These are phyloP conservation scores for Ormyrus nitidulus DNA, from an alignment of 2,888 invertebrate genomes.

Conservation along the genomic window DNA sequence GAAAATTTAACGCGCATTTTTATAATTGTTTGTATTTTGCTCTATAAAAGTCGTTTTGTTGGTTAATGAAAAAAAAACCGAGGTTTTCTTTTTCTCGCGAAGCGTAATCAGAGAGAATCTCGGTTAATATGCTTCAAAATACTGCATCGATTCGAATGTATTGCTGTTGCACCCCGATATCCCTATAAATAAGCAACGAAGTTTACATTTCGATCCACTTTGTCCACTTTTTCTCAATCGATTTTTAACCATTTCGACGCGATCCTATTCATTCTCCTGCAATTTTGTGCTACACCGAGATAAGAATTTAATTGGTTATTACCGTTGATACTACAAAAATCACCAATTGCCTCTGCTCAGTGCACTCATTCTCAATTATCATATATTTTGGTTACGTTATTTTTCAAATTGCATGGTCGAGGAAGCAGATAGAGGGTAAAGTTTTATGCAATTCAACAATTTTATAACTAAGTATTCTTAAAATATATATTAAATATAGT, in stretches of 20 bases:
- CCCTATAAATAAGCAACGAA: constrained; percentile 25
- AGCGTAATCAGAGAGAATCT: constrained; percentile 30
- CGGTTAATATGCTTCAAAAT: constrained; percentile 59
- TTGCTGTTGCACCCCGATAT: constrained; percentile 49
- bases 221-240: neutral
- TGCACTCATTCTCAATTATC: neutral
- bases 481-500: no score
- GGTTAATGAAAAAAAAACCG: constrained; percentile 11
- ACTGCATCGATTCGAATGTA: constrained; percentile 73
- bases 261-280: neutral
- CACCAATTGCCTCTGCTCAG: neutral
- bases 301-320: neutral
- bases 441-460: no score
- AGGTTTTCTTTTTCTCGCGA: constrained; percentile 17
- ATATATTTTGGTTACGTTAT: constrained; percentile 4
- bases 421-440: constrained; percentile 58
- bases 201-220: constrained; percentile 35
- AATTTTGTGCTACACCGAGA: neutral
- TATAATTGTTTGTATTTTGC: neutral
- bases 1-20: neutral
- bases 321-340: neutral
- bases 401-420: constrained; percentile 65
- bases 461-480: no score
- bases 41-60: constrained; percentile 35
- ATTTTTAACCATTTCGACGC: constrained; percentile 45